Base-by-base conservation (phyloP, 2,888 invertebrate genomes). In the Brachycybe producta region DNA sequence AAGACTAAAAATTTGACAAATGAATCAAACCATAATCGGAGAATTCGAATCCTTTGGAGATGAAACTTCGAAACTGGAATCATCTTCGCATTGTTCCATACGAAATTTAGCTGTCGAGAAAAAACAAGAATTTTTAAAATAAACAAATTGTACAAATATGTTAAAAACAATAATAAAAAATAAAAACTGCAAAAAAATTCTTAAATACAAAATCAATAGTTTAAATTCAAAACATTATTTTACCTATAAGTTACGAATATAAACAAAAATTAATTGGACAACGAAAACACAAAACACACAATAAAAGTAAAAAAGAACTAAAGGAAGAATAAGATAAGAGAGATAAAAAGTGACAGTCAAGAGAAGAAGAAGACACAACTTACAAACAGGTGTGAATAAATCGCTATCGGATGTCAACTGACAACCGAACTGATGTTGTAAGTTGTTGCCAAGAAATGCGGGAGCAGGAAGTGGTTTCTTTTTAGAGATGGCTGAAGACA, bases 11-110 rank as follows among this genome's bases (percentile, higher is more conserved):
- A 26, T 13, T 7, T 27, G 15, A 13, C 43, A 28, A 27, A 3
- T 41, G 8, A 7, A 5, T n/a, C 30, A 28, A 13, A 46, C 50
- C 52, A 52, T 36, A 21, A 44, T 74, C 2, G 77, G 77, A 24
- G 77, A 78, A 63, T 76, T 77, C 56, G 76, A 75, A 64, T 78
- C 78, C 57, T 77, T 67, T 2, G 78, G 78, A 21, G 78, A 78
- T 5, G 78, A 77, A 35, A 77, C 75, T 57, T 78, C 78, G 49
- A 78, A 67, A 62, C 77, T 77, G 24, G 77, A 77, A 60, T 79
- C 79, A 55, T 79, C 79, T 60, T 78, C 78, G 58, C 73, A 73
- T 21, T 48, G 52, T 34, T 42, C 35, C 34, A 36, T 17, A n/a
- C 17, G 41, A n/a, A 48, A 38, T 49, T 52, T 52, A 17, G 42